phyloP scores from a whole-genome alignment of 2,888 invertebrate species.

The Cremastobaeus sp. region DNA sequence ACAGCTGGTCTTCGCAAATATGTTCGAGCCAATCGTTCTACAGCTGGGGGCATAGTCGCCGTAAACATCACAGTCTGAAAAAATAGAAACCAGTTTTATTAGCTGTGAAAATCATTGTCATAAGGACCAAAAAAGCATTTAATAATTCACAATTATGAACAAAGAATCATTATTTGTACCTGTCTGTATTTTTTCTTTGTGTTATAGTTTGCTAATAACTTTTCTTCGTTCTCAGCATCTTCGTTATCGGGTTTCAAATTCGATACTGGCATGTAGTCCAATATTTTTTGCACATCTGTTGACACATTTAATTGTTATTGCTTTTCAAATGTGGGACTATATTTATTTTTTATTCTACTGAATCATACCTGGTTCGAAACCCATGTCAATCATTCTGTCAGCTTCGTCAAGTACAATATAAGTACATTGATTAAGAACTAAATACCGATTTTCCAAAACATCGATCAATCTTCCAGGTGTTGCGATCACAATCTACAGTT shows the following conservation, averaged over 20 bases:
- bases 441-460: constrained; percentile 97
- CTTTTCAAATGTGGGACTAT: background rate
- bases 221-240: constrained; percentile 96
- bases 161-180: too few species aligned
- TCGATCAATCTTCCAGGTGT: constrained; percentile 99
- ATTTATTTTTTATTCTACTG: constrained; percentile 65
- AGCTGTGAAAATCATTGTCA: constrained; percentile 99
- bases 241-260: constrained; percentile 99
- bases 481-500: constrained; percentile 93
- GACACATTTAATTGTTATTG: constrained; percentile 4
- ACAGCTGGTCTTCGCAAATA: constrained; percentile 97
- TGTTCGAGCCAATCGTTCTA: constrained; percentile 95
- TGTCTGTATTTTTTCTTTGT: constrained; percentile 98
- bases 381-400: constrained; percentile 99
- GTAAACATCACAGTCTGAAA: constrained; percentile 99
- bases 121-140: background rate
- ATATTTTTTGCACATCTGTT: constrained; percentile 94
- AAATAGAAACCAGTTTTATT: constrained; percentile 81
- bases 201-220: constrained; percentile 94
- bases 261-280: constrained; percentile 98
- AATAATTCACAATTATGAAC: too few species aligned
- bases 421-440: constrained; percentile 97
- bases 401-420: constrained; percentile 98
- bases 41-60: constrained; percentile 99
- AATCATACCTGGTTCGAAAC: constrained; percentile 91